A percentile compares a stretch with the other conserved stretches of the same genome.
phyloP scores from a whole-genome alignment of 2,888 invertebrate genomes.

The Drosophila paranaensis region DNA sequence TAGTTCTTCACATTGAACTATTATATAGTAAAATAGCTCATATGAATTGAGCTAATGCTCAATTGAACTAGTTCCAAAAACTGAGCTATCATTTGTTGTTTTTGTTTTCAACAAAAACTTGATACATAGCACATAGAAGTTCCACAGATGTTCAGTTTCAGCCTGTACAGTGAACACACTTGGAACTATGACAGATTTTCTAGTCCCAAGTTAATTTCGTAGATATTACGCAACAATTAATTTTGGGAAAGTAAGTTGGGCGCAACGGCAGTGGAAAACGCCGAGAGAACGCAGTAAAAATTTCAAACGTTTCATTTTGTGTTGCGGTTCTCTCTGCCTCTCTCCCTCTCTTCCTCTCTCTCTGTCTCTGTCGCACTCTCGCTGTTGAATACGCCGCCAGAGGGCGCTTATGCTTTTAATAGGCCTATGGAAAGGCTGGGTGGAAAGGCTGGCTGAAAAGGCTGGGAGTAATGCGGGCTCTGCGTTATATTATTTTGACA shows the following conservation, averaged over 20 bases:
- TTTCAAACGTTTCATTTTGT: slow-evolving; percentile 8
- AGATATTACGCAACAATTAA: slow-evolving; percentile 9
- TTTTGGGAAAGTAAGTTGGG: not conserved
- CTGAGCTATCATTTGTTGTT: too few species aligned
- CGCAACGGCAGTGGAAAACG: not conserved
- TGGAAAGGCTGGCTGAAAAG: not conserved
- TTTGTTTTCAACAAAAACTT: too few species aligned
- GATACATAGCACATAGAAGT: not conserved
- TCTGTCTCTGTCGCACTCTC: not conserved
- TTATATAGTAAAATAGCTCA: too few species aligned
- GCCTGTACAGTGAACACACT: not conserved
- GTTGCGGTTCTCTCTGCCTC: not conserved
- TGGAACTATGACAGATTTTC: not conserved
- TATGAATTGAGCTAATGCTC: not conserved
- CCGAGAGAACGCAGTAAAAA: slow-evolving; percentile 5
- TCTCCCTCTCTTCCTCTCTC: not conserved
- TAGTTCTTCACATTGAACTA: not conserved
- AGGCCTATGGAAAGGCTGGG: slow-evolving; percentile 30
- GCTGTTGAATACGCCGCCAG: slow-evolving; percentile 1
- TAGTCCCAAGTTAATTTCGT: slow-evolving; percentile 1
- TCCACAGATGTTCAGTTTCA: not conserved
- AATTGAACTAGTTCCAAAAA: not conserved
- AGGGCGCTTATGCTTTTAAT: slow-evolving; percentile 45
- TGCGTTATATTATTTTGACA: slow-evolving; percentile 61
- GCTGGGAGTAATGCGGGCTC: slow-evolving; percentile 48